Evolutionary conservation across 2,113 vertebrate species (phyloP).

Genomic region (Thymallus thymallus): DNA sequence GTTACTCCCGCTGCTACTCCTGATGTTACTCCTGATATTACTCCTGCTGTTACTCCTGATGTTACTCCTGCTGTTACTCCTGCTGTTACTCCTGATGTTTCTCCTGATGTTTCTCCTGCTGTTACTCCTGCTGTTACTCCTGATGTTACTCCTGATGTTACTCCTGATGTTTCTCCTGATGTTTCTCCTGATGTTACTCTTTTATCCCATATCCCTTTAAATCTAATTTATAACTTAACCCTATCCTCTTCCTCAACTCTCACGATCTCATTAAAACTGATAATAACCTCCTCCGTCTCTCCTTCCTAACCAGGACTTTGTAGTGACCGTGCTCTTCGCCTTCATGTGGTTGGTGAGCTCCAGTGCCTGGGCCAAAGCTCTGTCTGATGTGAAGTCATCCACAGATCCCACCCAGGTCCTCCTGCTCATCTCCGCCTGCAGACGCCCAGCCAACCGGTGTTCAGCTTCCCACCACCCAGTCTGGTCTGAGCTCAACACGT

Average conservation of each 20-base stretch:
- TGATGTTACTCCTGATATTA: too few species aligned
- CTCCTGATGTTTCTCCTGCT: too few species aligned
- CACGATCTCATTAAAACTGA: too few species aligned
- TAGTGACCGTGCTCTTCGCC: slow-evolving; percentile 91
- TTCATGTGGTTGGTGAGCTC: slow-evolving; percentile 92
- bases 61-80: too few species aligned
- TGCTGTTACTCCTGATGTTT: too few species aligned
- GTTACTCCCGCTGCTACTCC: too few species aligned
- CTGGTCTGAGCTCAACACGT: slow-evolving; percentile 93
- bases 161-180: too few species aligned
- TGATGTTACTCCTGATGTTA: too few species aligned
- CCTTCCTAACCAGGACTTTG: slow-evolving; percentile 83
- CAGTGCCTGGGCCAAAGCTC: slow-evolving; percentile 92
- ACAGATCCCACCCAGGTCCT: slow-evolving; percentile 88
- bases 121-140: too few species aligned
- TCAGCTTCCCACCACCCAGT: slow-evolving; percentile 81
- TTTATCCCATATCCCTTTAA: too few species aligned
- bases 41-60: too few species aligned
- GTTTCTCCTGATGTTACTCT: too few species aligned
- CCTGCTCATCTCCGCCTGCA: slow-evolving; percentile 90
- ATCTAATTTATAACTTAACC: background rate
- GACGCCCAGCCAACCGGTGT: slow-evolving; percentile 86
- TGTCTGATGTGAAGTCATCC: slow-evolving; percentile 88
- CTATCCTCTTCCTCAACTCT: background rate
- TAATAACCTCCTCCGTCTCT: slow-evolving; percentile 6